These are phyloP conservation scores for Corythornis leucogaster DNA, from an alignment of 2,797 vertebrate genomes.

Conservation along the genomic window DNA sequence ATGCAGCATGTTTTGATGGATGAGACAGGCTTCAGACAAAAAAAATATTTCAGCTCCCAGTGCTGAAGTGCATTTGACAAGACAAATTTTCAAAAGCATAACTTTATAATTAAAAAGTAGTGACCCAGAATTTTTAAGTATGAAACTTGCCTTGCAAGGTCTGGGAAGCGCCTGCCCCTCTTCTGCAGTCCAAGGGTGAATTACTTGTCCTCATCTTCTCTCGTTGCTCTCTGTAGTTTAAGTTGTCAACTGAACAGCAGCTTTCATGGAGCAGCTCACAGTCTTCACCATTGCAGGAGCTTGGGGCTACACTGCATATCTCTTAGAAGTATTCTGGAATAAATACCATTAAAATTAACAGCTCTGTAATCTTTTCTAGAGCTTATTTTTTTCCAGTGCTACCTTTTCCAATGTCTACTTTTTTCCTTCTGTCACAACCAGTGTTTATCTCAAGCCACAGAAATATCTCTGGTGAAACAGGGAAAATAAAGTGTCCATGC, in stretches of 20 bases:
- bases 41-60: not conserved
- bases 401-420: not conserved
- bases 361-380: not conserved
- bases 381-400: not conserved
- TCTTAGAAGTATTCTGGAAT: not conserved
- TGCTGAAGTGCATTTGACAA: not conserved
- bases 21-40: not conserved
- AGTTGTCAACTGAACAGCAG: not conserved
- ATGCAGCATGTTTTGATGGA: not conserved
- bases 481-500: not conserved
- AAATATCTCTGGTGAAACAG: not conserved
- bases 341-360: not conserved
- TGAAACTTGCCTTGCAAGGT: not conserved
- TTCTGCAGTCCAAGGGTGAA: not conserved
- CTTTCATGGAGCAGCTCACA: not conserved
- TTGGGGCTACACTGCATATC: not conserved
- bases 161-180: not conserved
- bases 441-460: not conserved
- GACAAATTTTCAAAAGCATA: not conserved
- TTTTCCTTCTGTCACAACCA: not conserved
- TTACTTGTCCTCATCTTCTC: not conserved
- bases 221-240: not conserved
- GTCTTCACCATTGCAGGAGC: not conserved
- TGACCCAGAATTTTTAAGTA: not conserved
- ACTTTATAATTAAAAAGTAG: not conserved